Base-by-base conservation (phyloP, 2,888 invertebrate species). In the Byasa hedistus region DNA sequence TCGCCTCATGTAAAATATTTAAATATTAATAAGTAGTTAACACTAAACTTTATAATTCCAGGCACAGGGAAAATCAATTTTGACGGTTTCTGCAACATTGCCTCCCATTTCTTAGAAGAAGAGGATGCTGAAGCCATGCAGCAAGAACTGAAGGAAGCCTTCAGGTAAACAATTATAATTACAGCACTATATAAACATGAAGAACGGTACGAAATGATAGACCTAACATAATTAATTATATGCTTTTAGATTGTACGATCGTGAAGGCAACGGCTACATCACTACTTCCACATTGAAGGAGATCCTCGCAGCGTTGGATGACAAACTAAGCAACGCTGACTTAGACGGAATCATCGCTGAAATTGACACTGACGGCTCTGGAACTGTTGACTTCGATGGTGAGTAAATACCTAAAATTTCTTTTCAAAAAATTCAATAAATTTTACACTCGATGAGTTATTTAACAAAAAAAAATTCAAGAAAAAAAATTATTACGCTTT, bases 361-460 rank as follows among this genome's bases (percentile, higher is more conserved):
- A 93, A 98, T 99, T 79, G 99, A 99, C 91, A 98, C 98, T 69
- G 99, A 99, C 88, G 98, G 98, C 65, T 98, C 98, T 72, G 99
- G 99, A 82, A 99, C 99, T 73, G 99, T 99, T 73, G 99, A 99
- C 90, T 99, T 99, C 87, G 99, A 99, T 93, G 99, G 98, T 98
- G 39, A 39, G 39, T 39, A 39, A 48, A 48, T n/a, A 7, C 19
- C 48, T 7, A n/a, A 48, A 7, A 48, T n/a, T n/a, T n/a, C 48
- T 48, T 48, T 48, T 19, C n/a, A 48, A 48, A n/a, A 89, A 84
- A 68, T 44, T 44, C 15, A 27, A 51, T 24, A 21, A 32, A 36
- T 54, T 10, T 12, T 19, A 10, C 8, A 32, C 10, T 7, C 10
- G 7, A 32, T 32, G 10, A 32, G 1, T 2, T 12, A 44, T 44